Percentiles rank a stretch among this genome's conserved stretches.
These are phyloP conservation scores for Amphipyra berbera DNA, from an alignment of 2,888 invertebrate species.

Conservation along the genomic window DNA sequence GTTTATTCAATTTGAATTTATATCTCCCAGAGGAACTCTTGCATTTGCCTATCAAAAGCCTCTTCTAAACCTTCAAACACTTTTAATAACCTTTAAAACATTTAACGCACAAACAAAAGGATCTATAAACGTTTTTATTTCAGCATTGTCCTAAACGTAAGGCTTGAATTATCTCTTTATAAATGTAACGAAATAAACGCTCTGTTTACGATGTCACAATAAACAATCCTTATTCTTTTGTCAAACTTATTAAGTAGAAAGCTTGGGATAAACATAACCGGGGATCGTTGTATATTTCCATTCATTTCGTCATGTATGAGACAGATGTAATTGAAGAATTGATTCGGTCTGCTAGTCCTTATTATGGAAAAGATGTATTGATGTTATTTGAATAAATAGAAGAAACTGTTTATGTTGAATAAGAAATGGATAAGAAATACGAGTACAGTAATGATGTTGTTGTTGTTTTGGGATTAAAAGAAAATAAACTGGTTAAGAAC, in stretches of 20 bases:
- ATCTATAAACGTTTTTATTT: conserved; percentile 48
- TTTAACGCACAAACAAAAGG: conserved; percentile 29
- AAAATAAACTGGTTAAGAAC: conserved; percentile 8
- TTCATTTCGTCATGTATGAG: conserved; percentile 33
- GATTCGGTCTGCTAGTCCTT: conserved; percentile 31
- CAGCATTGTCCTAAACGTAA: conserved; percentile 53
- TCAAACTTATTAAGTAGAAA: conserved; percentile 74
- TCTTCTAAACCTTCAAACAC: conserved; percentile 5
- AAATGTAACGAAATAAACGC: conserved; percentile 65
- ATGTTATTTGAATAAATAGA: conserved; percentile 20
- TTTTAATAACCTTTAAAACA: conserved; percentile 9
- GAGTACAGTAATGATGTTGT: conserved; percentile 10
- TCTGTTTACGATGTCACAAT: conserved; percentile 71
- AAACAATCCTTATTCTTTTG: conserved; percentile 64
- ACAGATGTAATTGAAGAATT: conserved; percentile 31
- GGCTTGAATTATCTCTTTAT: conserved; percentile 63
- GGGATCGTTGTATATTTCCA: conserved; percentile 41
- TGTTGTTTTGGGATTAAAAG: conserved; percentile 18
- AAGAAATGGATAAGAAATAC: background rate
- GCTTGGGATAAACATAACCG: conserved; percentile 57
- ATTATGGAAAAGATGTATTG: conserved; percentile 20
- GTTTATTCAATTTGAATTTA: background rate
- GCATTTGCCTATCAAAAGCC: conserved; percentile 1
- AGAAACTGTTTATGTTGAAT: conserved; percentile 6
- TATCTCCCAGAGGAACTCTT: background rate